A percentile compares a stretch with the other conserved stretches of the same genome.
Conservation (phyloP, 2,888 invertebrate species). For the Acanthococcus lagerstroemiae region DNA sequence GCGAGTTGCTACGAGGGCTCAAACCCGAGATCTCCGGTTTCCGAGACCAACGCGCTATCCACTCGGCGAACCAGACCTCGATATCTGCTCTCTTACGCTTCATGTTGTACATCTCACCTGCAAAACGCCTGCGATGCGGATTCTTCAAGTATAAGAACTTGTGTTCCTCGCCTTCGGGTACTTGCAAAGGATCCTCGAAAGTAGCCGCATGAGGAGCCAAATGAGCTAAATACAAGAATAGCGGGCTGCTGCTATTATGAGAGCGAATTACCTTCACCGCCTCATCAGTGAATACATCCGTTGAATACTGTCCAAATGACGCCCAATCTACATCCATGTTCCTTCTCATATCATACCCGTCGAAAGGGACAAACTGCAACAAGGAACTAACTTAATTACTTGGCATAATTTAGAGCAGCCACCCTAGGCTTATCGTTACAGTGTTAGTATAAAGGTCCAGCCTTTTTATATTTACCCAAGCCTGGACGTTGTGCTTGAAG, state of each 20-base stretch:
- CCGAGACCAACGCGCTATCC: too few relatives aligned
- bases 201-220: slow-evolving; percentile 59
- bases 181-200: slow-evolving; percentile 53
- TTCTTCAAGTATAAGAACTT: slow-evolving; percentile 58
- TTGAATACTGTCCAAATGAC: slow-evolving; percentile 52
- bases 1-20: too few relatives aligned
- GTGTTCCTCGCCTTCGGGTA: slow-evolving; percentile 57
- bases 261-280: slow-evolving; percentile 51
- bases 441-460: not conserved
- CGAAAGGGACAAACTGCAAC: slow-evolving; percentile 36
- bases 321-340: slow-evolving; percentile 49
- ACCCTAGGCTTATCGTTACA: not conserved
- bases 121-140: slow-evolving; percentile 54
- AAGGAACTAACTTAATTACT: not conserved
- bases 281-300: slow-evolving; percentile 56
- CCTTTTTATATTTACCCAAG: slow-evolving; percentile 40
- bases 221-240: slow-evolving; percentile 60
- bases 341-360: slow-evolving; percentile 54
- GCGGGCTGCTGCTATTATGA: slow-evolving; percentile 47
- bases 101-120: slow-evolving; percentile 49
- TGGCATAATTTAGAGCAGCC: not conserved
- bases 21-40: too few relatives aligned
- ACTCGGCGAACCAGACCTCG: too few relatives aligned
- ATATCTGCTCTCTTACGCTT: too few relatives aligned
- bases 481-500: slow-evolving; percentile 52